These are phyloP conservation scores for Oxygymnocypris stewartii DNA, from an alignment of 2,113 vertebrate species.

Conservation along the genomic window DNA sequence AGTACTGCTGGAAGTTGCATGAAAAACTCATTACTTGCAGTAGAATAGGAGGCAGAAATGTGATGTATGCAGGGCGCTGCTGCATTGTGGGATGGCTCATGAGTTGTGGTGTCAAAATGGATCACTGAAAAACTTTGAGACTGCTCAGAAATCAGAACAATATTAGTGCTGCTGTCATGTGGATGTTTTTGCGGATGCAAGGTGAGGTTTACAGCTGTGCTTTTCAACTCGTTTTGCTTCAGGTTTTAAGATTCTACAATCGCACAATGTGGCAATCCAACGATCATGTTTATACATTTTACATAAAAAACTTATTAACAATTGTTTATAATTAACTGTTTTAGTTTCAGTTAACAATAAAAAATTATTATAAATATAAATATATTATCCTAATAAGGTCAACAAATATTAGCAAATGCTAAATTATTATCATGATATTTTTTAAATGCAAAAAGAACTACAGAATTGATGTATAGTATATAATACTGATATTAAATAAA, in stretches of 20 bases:
- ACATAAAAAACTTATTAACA: no score
- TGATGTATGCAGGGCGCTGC: neutral
- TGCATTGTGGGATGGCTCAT: neutral
- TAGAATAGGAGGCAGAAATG: neutral
- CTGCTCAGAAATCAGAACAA: conserved; percentile 7
- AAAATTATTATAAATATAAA: neutral
- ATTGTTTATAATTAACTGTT: neutral
- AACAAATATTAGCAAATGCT: neutral
- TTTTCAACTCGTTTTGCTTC: neutral
- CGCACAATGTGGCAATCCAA: no score
- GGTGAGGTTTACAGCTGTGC: neutral
- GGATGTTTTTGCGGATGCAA: neutral
- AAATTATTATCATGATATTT: neutral
- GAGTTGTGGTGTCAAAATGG: neutral
- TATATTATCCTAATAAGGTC: no score
- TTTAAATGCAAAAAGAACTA: neutral
- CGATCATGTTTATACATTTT: no score
- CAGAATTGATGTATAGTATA: neutral
- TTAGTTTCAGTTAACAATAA: neutral
- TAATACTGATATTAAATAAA: no score
- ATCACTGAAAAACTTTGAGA: neutral
- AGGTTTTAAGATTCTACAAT: neutral
- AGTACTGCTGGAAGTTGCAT: conserved; percentile 62
- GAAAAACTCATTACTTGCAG: conserved; percentile 44
- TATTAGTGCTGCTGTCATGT: neutral